Evolutionary conservation across 2,888 invertebrate genomes (phyloP).

Genomic region (Plagiodera versicolora): DNA sequence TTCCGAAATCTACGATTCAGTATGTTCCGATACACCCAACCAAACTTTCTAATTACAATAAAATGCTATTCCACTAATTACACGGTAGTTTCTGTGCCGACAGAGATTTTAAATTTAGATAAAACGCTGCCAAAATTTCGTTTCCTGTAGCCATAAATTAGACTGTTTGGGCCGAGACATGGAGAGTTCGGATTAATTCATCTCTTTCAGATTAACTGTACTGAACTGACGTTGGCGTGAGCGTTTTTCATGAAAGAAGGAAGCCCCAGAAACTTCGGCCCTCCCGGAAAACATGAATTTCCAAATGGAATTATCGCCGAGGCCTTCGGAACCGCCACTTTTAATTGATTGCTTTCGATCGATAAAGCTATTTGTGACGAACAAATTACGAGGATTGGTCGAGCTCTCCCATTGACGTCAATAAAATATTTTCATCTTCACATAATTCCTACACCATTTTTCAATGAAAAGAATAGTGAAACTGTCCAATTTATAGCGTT

Average conservation of each 20-base stretch:
- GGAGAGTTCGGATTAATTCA: conserved; percentile 57
- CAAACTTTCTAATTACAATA: conserved; percentile 54
- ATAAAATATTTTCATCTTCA: too few species aligned
- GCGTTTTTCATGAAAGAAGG: conserved; percentile 36
- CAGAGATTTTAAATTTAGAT: conserved; percentile 57
- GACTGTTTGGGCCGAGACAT: conserved; percentile 52
- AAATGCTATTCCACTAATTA: conserved; percentile 55
- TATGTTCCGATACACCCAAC: conserved; percentile 41
- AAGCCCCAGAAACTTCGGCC: conserved; percentile 26
- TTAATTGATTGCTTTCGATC: conserved; percentile 25
- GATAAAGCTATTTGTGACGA: conserved; percentile 11
- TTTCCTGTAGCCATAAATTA: conserved; percentile 54
- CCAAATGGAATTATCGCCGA: conserved; percentile 37
- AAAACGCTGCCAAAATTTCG: conserved; percentile 57
- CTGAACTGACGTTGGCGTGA: conserved; percentile 53
- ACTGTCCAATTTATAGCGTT: too few species aligned
- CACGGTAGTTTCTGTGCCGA: conserved; percentile 50
- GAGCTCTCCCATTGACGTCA: background rate
- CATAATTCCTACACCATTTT: too few species aligned
- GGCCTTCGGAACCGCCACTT: conserved; percentile 20
- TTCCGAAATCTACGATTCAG: conserved; percentile 20
- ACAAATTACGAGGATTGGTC: background rate
- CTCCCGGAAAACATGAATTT: conserved; percentile 34
- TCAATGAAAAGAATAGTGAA: too few species aligned
- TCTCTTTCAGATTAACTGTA: conserved; percentile 56